Evolutionary conservation across 2,888 invertebrate species (phyloP).

Genomic region (Pyrocoelia pectoralis): DNA sequence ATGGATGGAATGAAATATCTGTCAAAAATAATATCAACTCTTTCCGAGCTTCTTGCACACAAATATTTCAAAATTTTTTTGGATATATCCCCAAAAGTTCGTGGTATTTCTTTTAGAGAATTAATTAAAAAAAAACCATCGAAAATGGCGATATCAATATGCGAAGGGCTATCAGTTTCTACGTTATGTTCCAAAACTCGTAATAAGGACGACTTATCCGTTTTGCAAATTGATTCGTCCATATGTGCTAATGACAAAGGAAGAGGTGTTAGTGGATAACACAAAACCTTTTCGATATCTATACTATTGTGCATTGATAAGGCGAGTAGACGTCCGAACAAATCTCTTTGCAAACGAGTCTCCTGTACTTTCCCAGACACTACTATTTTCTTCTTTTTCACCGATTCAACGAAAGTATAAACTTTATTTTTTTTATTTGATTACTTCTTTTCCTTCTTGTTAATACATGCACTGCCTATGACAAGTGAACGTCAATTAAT

Average conservation of each 20-base stretch:
- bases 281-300: background rate
- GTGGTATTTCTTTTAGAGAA: background rate
- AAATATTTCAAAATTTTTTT: background rate
- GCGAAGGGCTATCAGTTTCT: background rate
- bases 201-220: background rate
- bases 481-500: too few relatives aligned
- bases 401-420: constrained; percentile 7
- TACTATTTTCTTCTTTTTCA: constrained; percentile 25
- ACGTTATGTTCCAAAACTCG: background rate
- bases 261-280: background rate
- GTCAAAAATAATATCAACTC: background rate
- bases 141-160: background rate
- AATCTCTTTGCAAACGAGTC: constrained; percentile 28
- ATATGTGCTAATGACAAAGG: background rate
- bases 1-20: background rate
- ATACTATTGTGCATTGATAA: constrained; percentile 18
- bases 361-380: constrained; percentile 27
- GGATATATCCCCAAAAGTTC: background rate
- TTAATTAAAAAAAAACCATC: background rate
- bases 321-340: constrained; percentile 31
- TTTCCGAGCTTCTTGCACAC: background rate
- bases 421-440: constrained; percentile 17
- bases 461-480: too few relatives aligned
- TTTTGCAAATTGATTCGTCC: background rate
- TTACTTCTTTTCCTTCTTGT: too few relatives aligned